Percentiles rank a stretch among this genome's conserved stretches.
phyloP scores from a whole-genome alignment of 1,140 invertebrate species.

The Anagrus nilaparvatae region DNA sequence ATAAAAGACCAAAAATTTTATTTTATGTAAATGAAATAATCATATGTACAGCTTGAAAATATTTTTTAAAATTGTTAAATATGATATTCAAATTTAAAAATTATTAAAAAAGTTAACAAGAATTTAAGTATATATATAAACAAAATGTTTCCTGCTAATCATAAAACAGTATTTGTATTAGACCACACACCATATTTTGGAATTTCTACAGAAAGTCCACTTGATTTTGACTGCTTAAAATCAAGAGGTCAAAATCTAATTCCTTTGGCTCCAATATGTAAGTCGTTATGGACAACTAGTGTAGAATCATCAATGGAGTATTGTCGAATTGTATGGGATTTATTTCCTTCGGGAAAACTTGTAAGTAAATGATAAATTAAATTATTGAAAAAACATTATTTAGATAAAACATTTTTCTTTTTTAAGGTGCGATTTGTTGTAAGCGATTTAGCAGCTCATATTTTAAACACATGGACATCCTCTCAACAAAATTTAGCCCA shows the following conservation, averaged over 20 bases:
- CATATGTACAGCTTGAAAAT: too few relatives aligned
- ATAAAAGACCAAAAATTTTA: too few relatives aligned
- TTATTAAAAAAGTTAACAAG: too few relatives aligned
- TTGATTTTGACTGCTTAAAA: conserved; percentile 83
- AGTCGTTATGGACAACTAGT: conserved; percentile 89
- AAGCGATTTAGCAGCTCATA: conserved; percentile 67
- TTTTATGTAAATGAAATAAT: too few relatives aligned
- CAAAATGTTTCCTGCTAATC: conserved; percentile 56
- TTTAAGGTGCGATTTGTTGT: conserved; percentile 69
- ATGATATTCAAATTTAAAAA: too few relatives aligned
- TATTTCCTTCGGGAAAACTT: conserved; percentile 81
- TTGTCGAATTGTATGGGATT: conserved; percentile 91
- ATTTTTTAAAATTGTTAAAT: too few relatives aligned
- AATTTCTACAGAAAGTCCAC: conserved; percentile 71
- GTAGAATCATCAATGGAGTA: conserved; percentile 92
- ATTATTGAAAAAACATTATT: conserved; percentile 1
- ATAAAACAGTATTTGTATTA: conserved; percentile 91
- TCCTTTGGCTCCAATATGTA: conserved; percentile 67
- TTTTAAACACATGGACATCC: conserved; percentile 71
- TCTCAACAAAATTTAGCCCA: conserved; percentile 74
- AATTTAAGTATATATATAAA: too few relatives aligned
- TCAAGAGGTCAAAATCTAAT: conserved; percentile 57
- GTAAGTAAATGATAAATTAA: conserved; percentile 40
- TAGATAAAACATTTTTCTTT: conserved; percentile 7
- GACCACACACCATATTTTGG: conserved; percentile 86